A percentile compares a stretch with the other conserved stretches of the same genome.
These are phyloP conservation scores for Holotrichia oblita DNA, from an alignment of 1,140 invertebrate species.

Conservation along the genomic window DNA sequence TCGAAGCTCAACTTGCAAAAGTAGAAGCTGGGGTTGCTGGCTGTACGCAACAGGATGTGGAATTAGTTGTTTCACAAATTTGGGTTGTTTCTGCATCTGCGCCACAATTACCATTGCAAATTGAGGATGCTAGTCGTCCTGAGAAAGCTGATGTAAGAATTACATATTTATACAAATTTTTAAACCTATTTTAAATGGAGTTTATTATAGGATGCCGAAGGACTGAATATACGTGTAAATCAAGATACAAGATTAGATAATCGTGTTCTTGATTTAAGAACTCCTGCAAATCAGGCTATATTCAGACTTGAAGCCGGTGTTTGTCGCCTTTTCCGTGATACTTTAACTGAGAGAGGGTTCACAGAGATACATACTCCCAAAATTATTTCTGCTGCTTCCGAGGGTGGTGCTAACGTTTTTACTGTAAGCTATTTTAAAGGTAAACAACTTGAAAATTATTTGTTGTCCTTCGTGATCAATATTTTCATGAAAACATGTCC, in stretches of 20 bases:
- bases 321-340: constrained; percentile 89
- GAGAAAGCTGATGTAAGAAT: constrained; percentile 67
- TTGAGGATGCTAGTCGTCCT: constrained; percentile 92
- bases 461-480: not conserved
- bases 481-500: not conserved
- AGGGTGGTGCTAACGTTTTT: constrained; percentile 99
- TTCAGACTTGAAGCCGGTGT: constrained; percentile 87
- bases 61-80: constrained; percentile 82
- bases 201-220: constrained; percentile 71
- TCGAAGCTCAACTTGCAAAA: constrained; percentile 80
- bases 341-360: constrained; percentile 83
- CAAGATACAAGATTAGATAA: constrained; percentile 96
- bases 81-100: constrained; percentile 90
- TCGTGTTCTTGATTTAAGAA: constrained; percentile 92
- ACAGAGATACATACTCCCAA: constrained; percentile 99
- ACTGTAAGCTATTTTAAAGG: constrained; percentile 97
- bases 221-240: constrained; percentile 85
- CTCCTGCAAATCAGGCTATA: constrained; percentile 96
- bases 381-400: constrained; percentile 97
- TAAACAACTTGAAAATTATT: constrained; percentile 41
- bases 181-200: too few relatives aligned
- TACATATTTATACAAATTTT: not conserved
- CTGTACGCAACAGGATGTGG: constrained; percentile 90
- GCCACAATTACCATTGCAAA: constrained; percentile 89
- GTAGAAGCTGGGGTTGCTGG: constrained; percentile 84